phyloP scores from a whole-genome alignment of 2,113 vertebrate genomes.

The Bubo scandiacus region DNA sequence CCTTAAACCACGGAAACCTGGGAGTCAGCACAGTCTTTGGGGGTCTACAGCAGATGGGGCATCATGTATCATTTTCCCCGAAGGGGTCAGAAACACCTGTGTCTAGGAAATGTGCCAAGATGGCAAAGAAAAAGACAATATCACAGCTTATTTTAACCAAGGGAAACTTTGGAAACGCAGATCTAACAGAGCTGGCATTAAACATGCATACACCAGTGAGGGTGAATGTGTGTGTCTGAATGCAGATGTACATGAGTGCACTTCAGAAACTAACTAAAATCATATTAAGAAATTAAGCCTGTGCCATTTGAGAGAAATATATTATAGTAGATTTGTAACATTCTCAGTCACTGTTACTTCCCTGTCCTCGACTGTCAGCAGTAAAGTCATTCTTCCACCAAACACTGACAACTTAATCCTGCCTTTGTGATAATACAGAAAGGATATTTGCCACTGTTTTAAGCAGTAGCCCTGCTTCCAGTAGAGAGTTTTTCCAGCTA shows the following conservation, averaged over 20 bases:
- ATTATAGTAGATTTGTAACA: not conserved
- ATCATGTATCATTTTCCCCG: not conserved
- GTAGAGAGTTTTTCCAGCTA: not conserved
- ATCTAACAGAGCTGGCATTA: not conserved
- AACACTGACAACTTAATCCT: not conserved
- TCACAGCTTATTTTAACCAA: not conserved
- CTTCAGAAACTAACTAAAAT: not conserved
- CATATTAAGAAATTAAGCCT: not conserved
- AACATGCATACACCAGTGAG: rapidly evolving
- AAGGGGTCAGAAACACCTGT: constrained; percentile 41
- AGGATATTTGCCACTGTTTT: not conserved
- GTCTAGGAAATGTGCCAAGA: not conserved
- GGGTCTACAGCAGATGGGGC: constrained; percentile 16
- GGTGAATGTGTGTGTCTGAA: not conserved
- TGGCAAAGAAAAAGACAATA: not conserved
- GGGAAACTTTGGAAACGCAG: not conserved
- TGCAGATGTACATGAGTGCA: not conserved
- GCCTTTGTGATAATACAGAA: not conserved
- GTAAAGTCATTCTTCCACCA: not conserved
- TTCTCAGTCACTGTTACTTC: not conserved
- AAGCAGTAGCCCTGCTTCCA: not conserved
- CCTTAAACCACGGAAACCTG: not conserved
- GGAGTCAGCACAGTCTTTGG: not conserved
- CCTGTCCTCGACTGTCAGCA: not conserved
- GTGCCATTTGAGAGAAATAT: not conserved